Percentiles rank a stretch among this genome's conserved stretches.
These are phyloP conservation scores for Luperina testacea DNA, from an alignment of 2,888 invertebrate species.

Conservation along the genomic window DNA sequence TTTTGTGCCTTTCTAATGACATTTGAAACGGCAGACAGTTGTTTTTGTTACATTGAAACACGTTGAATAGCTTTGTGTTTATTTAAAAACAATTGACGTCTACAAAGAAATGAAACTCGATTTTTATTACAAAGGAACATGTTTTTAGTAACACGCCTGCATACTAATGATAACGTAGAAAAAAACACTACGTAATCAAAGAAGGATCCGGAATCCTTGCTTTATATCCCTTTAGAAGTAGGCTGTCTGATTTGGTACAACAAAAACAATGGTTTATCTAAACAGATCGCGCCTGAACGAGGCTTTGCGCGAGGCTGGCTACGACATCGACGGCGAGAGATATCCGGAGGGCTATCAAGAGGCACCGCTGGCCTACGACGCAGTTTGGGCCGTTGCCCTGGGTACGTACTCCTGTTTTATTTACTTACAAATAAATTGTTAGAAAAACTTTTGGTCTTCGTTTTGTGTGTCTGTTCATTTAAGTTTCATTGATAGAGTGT, in stretches of 20 bases:
- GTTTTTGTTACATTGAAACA: conserved; percentile 5
- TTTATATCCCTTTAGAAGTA: conserved; percentile 52
- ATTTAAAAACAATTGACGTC: conserved; percentile 18
- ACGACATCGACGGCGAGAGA: conserved; percentile 95
- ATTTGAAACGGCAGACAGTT: conserved; percentile 17
- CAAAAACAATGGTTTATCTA: conserved; percentile 71
- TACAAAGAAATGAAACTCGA: conserved; percentile 9
- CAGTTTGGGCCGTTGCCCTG: conserved; percentile 99
- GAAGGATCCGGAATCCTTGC: conserved; percentile 39
- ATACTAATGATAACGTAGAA: conserved; percentile 35
- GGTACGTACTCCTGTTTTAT: conserved; percentile 87
- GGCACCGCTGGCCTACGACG: conserved; percentile 99
- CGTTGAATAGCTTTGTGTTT: neutral
- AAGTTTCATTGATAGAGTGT: neutral
- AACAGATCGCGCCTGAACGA: conserved; percentile 94
- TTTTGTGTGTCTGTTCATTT: conserved; percentile 11
- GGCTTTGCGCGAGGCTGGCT: conserved; percentile 94
- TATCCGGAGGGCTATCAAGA: conserved; percentile 99
- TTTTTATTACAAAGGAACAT: neutral
- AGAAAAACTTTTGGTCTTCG: conserved; percentile 39
- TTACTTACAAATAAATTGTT: conserved; percentile 51
- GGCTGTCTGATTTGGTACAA: conserved; percentile 57
- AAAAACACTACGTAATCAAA: conserved; percentile 47
- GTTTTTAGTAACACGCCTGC: conserved; percentile 13
- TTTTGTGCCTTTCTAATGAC: conserved; percentile 35